Percentiles rank a stretch among this genome's conserved stretches.
phyloP scores from a whole-genome alignment of 2,113 vertebrate genomes.

The Pogonocichla stellata region DNA sequence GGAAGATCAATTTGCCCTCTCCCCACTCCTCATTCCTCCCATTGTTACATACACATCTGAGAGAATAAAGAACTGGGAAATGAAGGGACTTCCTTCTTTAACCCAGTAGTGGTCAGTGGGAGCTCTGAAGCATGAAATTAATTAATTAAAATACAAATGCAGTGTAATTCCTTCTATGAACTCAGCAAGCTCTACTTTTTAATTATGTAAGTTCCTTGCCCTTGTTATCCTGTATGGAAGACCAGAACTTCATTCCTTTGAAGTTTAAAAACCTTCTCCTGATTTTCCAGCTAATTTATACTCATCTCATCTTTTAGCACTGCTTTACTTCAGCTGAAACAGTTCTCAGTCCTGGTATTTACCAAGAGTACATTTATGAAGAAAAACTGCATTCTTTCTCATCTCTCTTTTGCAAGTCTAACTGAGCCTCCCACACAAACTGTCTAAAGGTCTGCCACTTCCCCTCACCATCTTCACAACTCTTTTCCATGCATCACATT shows the following conservation, averaged over 20 bases:
- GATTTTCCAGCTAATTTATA: slow-evolving; percentile 46
- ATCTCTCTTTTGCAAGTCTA: not conserved
- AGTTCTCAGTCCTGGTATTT: not conserved
- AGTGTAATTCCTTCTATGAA: slow-evolving; percentile 53
- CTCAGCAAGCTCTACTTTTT: slow-evolving; percentile 40
- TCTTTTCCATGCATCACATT: not conserved
- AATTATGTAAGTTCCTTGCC: slow-evolving; percentile 56
- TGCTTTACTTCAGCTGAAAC: not conserved
- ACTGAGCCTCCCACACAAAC: not conserved
- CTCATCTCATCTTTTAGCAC: slow-evolving; percentile 24
- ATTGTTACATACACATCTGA: slow-evolving; percentile 8
- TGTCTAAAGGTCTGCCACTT: slow-evolving; percentile 5
- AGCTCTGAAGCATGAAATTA: slow-evolving; percentile 68
- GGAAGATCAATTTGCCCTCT: slow-evolving; percentile 42
- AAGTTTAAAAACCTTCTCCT: slow-evolving; percentile 42
- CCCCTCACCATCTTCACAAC: not conserved
- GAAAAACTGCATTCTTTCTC: not conserved
- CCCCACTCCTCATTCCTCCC: not conserved
- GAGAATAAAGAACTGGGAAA: slow-evolving; percentile 37
- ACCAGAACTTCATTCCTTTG: slow-evolving; percentile 45
- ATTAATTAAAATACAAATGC: slow-evolving; percentile 67
- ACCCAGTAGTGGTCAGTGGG: slow-evolving; percentile 54
- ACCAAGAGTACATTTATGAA: not conserved
- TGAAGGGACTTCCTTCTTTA: slow-evolving; percentile 38
- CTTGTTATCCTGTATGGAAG: slow-evolving; percentile 27